Evolutionary conservation across 2,797 vertebrate genomes (phyloP).

Genomic region (Neosilurus hyrtlii): DNA sequence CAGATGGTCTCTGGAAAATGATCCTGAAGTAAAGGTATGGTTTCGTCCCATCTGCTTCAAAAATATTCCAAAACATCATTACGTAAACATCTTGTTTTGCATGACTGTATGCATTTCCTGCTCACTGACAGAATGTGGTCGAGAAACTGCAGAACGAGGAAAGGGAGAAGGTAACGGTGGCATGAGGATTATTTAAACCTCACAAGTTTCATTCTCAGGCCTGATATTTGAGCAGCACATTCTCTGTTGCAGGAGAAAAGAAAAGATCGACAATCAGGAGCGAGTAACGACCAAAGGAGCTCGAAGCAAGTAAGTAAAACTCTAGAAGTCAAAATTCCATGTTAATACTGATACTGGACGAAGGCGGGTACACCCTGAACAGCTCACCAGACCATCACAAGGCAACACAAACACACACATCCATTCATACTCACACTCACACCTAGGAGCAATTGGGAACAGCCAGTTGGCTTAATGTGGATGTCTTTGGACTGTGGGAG

Average conservation of each 20-base stretch:
- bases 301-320: constrained; percentile 32
- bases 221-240: not conserved
- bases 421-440: no score
- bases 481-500: no score
- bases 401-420: no score
- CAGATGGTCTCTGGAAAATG: constrained; percentile 42
- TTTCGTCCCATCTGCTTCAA: not conserved
- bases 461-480: no score
- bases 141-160: constrained; percentile 61
- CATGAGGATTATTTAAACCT: not conserved
- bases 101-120: constrained; percentile 7
- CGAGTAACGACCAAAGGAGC: constrained; percentile 20
- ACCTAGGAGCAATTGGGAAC: no score
- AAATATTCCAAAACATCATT: not conserved
- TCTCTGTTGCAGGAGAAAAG: constrained; percentile 29
- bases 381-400: no score
- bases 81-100: not conserved
- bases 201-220: not conserved
- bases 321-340: not conserved
- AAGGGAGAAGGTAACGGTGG: constrained; percentile 30
- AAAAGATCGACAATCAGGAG: constrained; percentile 18
- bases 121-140: constrained; percentile 57
- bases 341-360: no score
- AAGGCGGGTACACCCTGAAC: no score
- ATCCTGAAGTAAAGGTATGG: constrained; percentile 58